Conservation (phyloP, 2,888 invertebrate species). For the Heteromyza rotundicornis region DNA sequence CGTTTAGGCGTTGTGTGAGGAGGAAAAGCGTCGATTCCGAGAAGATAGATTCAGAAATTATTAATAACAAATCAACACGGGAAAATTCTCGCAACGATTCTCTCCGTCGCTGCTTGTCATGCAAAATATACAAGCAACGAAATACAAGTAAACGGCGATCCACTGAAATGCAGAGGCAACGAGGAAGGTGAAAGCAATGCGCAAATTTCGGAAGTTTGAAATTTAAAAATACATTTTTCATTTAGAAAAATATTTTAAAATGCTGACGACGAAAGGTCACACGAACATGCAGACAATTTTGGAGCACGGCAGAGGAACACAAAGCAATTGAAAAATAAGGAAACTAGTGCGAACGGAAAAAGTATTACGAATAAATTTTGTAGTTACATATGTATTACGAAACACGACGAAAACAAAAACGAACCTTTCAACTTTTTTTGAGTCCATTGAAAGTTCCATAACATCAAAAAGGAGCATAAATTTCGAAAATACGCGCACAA, state of each 20-base stretch:
- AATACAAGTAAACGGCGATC: no score
- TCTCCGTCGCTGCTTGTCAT: no score
- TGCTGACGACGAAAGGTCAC: no score
- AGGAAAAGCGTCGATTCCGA: background rate
- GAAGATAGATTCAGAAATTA: slow-evolving; percentile 27
- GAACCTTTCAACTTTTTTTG: slow-evolving; percentile 58
- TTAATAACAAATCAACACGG: slow-evolving; percentile 50
- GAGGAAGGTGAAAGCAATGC: no score
- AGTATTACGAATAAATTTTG: background rate
- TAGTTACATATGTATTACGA: no score
- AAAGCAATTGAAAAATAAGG: background rate
- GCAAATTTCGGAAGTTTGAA: no score
- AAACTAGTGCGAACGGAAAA: background rate
- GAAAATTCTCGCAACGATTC: slow-evolving; percentile 20
- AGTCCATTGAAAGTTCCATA: slow-evolving; percentile 60
- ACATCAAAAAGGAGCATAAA: slow-evolving; percentile 57
- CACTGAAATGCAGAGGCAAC: no score
- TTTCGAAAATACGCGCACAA: slow-evolving; percentile 48
- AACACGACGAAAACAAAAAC: slow-evolving; percentile 21
- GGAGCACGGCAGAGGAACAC: background rate
- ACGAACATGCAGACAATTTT: no score
- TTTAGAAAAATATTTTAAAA: no score
- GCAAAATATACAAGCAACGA: no score
- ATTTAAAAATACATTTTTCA: no score
- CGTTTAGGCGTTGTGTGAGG: background rate